phyloP scores from a whole-genome alignment of 30 jellyfish, hydroid and myxozoan species.

The Hydra vulgaris region DNA sequence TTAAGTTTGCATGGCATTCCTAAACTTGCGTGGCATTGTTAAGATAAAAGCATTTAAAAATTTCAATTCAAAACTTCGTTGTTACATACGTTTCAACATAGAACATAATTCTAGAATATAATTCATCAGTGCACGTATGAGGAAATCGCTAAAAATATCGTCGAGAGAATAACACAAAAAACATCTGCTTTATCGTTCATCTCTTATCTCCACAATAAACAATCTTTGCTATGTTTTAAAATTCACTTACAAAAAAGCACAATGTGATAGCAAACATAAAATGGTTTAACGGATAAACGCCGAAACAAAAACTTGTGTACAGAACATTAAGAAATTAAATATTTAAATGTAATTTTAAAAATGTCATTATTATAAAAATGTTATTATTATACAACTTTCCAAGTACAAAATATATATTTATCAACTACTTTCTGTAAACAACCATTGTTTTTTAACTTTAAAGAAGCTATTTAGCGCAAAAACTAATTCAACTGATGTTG shows the following conservation, averaged over 20 bases:
- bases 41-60: background rate
- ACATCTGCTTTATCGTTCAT: background rate
- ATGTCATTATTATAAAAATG: background rate
- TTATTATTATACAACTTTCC: too few species aligned
- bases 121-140: background rate
- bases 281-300: background rate
- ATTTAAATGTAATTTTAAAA: too few species aligned
- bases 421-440: too few species aligned
- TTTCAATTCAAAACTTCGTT: background rate
- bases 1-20: background rate
- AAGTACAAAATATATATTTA: too few species aligned
- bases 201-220: background rate
- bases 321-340: too few species aligned
- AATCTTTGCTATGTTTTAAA: background rate
- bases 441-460: too few species aligned
- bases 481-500: too few species aligned
- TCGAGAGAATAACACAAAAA: background rate
- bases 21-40: background rate
- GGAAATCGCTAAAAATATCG: background rate
- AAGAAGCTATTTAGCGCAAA: too few species aligned
- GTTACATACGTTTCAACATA: background rate
- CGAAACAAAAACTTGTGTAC: background rate
- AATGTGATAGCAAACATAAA: background rate
- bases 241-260: background rate
- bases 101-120: background rate